Evolutionary conservation across 2,888 invertebrate species (phyloP).

Genomic region (Scelioninae gen. 1): DNA sequence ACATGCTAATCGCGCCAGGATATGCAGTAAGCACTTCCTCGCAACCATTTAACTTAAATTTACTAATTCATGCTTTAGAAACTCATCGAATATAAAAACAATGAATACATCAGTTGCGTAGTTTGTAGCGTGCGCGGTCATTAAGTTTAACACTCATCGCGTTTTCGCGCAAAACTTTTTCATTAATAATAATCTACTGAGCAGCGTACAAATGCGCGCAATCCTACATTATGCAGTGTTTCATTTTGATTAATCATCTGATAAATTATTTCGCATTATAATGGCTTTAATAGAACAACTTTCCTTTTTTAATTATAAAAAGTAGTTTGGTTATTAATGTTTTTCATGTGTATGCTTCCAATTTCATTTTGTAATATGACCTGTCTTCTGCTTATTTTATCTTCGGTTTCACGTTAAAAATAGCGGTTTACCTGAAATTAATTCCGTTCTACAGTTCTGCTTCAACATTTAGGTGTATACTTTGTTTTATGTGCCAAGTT

Average conservation of each 20-base stretch:
- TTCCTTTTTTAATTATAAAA: too few relatives aligned
- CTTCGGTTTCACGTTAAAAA: too few relatives aligned
- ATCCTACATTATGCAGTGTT: conserved; percentile 6
- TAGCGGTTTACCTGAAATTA: too few relatives aligned
- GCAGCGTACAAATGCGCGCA: neutral
- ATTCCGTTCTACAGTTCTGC: too few relatives aligned
- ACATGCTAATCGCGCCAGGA: conserved; percentile 64
- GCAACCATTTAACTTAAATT: conserved; percentile 61
- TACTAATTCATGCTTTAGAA: conserved; percentile 59
- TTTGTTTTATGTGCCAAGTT: too few relatives aligned
- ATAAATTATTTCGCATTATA: conserved; percentile 11
- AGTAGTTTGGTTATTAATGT: too few relatives aligned
- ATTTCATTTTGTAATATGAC: too few relatives aligned
- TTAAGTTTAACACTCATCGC: conserved; percentile 34
- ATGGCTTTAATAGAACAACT: neutral
- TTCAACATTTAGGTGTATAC: too few relatives aligned
- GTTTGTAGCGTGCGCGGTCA: conserved; percentile 1
- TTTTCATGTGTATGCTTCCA: too few relatives aligned
- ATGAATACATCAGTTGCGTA: conserved; percentile 57
- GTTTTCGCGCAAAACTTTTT: conserved; percentile 35
- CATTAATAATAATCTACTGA: conserved; percentile 22
- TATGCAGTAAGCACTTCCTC: conserved; percentile 54
- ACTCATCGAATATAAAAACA: conserved; percentile 63
- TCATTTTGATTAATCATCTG: conserved; percentile 6
- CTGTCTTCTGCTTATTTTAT: too few relatives aligned